Base-by-base conservation (phyloP, 2,888 invertebrate species). In the Microchrysa polita region DNA sequence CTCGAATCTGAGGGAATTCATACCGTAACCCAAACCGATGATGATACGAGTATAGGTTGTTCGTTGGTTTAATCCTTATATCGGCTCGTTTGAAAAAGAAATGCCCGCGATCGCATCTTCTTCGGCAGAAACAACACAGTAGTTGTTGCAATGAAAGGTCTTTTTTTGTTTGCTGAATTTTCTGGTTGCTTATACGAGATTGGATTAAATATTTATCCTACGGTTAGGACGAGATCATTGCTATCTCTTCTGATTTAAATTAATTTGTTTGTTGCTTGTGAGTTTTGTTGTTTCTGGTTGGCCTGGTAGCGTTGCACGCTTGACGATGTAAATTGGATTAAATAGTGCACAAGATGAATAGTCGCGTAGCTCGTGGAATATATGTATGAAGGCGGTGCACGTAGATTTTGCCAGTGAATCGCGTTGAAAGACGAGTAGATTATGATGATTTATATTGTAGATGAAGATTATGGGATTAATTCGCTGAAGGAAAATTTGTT, bases 151-250 rank as follows among this genome's bases (percentile, higher is more conserved):
- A 27, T 5, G 57, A 20, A 69, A 40, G 55, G 40, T 52, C 18
- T n/a, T 52, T 52, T 16, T n/a, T n/a, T n/a, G n/a, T 34, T 34
- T 34, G 27, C 27, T 40, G 57, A 40, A 55, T 55, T 69, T 69
- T 69, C 22, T 23, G 69, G 69, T 55, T 57, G 42, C 55, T 55
- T 55, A n/a, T n/a, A 40, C 57, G 55, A 69, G 55, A 69, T 69
- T 69, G 69, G 69, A 69, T 69, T 69, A 69, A 42, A 69, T 69
- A 69, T 69, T 69, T 69, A 69, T 23, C 34, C 20, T 40, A 34
- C 18, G 57, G 40, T 55, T 57, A 55, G 18, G 69, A 69, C 4
- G 20, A 57, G 69, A 55, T 69, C 57, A 69, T 69, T 57, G 57
- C 18, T 69, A 20, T 22, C 27, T 34, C 27, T 23, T 42, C 18